These are phyloP conservation scores for Coenonympha glycerion DNA, from an alignment of 2,888 invertebrate species.

Conservation along the genomic window DNA sequence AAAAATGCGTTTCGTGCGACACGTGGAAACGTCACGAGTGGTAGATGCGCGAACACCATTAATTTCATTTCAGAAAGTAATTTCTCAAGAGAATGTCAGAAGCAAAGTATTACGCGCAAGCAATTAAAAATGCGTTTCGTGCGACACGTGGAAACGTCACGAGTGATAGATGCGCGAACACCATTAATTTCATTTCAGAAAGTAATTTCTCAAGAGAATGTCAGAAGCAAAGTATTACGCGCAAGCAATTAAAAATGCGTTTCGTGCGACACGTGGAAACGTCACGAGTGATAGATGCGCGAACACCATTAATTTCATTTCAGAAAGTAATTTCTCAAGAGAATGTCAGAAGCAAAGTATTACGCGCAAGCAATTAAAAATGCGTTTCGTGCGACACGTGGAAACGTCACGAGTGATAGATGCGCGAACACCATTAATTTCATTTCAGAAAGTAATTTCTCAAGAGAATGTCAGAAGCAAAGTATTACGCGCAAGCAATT, in stretches of 20 bases:
- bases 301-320: constrained; percentile 1
- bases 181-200: constrained; percentile 5
- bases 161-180: not conserved
- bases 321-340: constrained; percentile 2
- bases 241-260: too few species aligned
- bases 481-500: too few species aligned
- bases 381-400: too few species aligned
- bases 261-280: too few species aligned
- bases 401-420: not conserved
- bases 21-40: too few species aligned
- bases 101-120: not conserved
- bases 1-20: too few species aligned
- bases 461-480: too few species aligned
- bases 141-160: too few species aligned
- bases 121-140: too few species aligned
- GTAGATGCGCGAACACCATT: not conserved
- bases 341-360: too few species aligned
- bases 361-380: too few species aligned
- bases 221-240: not conserved
- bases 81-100: not conserved
- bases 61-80: constrained; percentile 7
- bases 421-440: not conserved
- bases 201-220: not conserved
- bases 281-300: not conserved
- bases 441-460: constrained; percentile 6